These are phyloP conservation scores for Diplosoma virens DNA, from an alignment of 23 tunicate genomes.

Conservation along the genomic window DNA sequence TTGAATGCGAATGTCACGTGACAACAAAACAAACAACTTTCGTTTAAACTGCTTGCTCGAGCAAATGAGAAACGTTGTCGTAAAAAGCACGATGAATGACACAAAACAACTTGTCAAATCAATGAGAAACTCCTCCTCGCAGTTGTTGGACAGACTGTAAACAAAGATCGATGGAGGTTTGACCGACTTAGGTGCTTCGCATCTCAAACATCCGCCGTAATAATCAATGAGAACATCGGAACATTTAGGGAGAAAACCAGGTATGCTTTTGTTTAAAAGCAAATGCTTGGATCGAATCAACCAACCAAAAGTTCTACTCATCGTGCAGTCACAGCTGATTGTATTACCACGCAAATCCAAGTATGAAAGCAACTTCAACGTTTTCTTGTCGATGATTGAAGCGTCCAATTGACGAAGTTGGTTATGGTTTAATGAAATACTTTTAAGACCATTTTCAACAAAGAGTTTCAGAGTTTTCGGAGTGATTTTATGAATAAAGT, in stretches of 20 bases:
- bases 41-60: too few species aligned
- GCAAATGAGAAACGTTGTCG: too few species aligned
- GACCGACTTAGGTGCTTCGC: not conserved
- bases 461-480: not conserved
- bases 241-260: slow-evolving; percentile 29
- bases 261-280: too few species aligned
- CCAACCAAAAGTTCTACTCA: slow-evolving; percentile 18
- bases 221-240: not conserved
- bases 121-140: not conserved
- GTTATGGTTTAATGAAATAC: not conserved
- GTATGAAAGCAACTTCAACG: not conserved
- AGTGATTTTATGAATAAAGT: not conserved
- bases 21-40: too few species aligned
- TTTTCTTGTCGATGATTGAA: not conserved
- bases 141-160: not conserved
- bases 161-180: not conserved
- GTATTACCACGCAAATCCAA: slow-evolving; percentile 24
- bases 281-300: not conserved
- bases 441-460: not conserved
- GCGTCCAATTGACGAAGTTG: not conserved
- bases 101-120: too few species aligned
- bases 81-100: too few species aligned
- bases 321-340: slow-evolving; percentile 4
- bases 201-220: slow-evolving; percentile 31
- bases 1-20: too few species aligned